These are phyloP conservation scores for Megalops cyprinoides DNA, from an alignment of 2,797 vertebrate species.

Conservation along the genomic window DNA sequence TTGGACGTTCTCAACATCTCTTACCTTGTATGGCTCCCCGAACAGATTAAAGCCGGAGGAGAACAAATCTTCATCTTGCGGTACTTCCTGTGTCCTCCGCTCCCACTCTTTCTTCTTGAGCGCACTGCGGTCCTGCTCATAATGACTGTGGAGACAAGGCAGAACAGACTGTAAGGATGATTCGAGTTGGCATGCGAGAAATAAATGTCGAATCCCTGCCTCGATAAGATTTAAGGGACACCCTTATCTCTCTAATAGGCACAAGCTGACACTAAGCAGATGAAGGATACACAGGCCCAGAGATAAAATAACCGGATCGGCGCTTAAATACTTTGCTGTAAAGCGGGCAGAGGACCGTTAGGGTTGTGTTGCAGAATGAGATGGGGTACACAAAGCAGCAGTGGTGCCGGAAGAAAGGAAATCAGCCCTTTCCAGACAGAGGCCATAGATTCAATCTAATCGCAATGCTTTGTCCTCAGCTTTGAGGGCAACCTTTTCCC, in stretches of 20 bases:
- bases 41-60: constrained; percentile 97
- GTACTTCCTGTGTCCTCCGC: constrained; percentile 93
- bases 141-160: constrained; percentile 79
- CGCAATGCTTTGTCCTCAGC: not conserved
- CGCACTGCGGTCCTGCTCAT: constrained; percentile 92
- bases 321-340: constrained; percentile 42
- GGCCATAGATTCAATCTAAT: not conserved
- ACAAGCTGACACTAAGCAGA: constrained; percentile 53
- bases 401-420: not conserved
- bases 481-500: not conserved
- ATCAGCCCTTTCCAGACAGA: not conserved
- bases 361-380: not conserved
- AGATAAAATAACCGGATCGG: constrained; percentile 50
- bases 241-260: constrained; percentile 51
- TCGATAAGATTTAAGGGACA: constrained; percentile 44
- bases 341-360: not conserved
- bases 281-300: constrained; percentile 37
- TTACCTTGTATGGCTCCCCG: constrained; percentile 97
- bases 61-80: constrained; percentile 96
- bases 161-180: constrained; percentile 44
- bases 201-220: constrained; percentile 41
- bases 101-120: constrained; percentile 98
- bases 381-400: not conserved
- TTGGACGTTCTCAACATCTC: constrained; percentile 34
- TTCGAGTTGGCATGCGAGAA: constrained; percentile 47